Evolutionary conservation across 2,888 invertebrate species (phyloP), one percentile per base, ranked within the genome.

Genomic region (Cephus sareptanus): DNA sequence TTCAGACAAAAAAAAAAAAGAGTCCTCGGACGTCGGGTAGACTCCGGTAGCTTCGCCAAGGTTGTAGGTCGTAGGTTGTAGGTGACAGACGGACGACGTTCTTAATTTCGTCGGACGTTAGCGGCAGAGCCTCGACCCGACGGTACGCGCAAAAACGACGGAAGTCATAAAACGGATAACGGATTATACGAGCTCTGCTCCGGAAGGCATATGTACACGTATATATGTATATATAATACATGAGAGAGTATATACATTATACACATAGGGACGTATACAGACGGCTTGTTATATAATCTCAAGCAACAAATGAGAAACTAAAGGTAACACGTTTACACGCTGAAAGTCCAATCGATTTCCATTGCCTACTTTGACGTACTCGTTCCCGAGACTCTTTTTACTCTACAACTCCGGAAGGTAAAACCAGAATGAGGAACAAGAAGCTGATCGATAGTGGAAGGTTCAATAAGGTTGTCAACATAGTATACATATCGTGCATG

Each of bases 101-200:
- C 85, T 87, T 88, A 88, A 89, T 89, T 89, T 87, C 80, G 83
- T 83, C 78, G 85, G 81, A 85, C 81, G 85, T 84, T 84, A 82
- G 85, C 83, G 82, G 80, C 71, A 23, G 71, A 71, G 56, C 71
- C 33, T 23, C 71, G 71, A 71, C 56, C 56, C 56, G 56, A 77
- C 80, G 80, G 80, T 79, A 78, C 74, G 81, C 78, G 80, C 79
- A 80, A 83, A 81, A 80, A 78, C 73, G 70, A 75, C 35, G 31
- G 80, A 74, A 74, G 73, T 77, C 74, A 56, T 74, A 74, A 40
- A 74, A 71, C 73, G 77, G 84, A 35, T 76, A 73, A 56, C 31
- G 79, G 79, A 84, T 85, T 84, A 78, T 70, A 69, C 75, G 77
- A 37, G 34, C 70, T 69, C 73, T 74, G 71, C 40, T 74, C 68